These are phyloP conservation scores for Petrocephalus zakoni DNA, from an alignment of 2,113 vertebrate species.

Conservation along the genomic window DNA sequence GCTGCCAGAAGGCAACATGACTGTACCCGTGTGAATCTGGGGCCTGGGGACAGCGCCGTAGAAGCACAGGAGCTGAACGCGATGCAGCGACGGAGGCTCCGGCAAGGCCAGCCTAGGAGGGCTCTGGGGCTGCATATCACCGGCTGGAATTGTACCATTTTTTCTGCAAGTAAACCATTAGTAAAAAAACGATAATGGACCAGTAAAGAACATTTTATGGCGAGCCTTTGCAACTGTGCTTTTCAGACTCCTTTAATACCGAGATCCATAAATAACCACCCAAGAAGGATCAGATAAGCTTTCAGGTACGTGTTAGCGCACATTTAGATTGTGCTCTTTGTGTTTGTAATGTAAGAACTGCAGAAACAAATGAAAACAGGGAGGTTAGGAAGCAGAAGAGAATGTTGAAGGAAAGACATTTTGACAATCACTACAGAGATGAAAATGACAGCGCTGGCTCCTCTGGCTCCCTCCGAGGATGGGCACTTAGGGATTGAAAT, in stretches of 20 bases:
- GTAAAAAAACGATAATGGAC: not conserved
- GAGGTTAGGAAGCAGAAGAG: not conserved
- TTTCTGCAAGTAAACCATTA: not conserved
- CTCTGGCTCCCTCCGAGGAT: not conserved
- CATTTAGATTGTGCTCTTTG: not conserved
- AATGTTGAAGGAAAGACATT: not conserved
- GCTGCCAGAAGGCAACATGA: slow-evolving; percentile 46
- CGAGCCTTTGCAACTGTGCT: not conserved
- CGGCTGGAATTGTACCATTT: not conserved
- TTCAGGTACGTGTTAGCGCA: not conserved
- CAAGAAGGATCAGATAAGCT: not conserved
- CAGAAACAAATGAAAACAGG: not conserved
- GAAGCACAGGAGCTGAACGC: not conserved
- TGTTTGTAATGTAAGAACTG: not conserved
- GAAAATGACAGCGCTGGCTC: not conserved
- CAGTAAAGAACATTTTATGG: not conserved
- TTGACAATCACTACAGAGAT: not conserved
- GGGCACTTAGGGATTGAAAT: not conserved
- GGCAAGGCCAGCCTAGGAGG: slow-evolving; percentile 19
- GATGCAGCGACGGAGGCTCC: slow-evolving; percentile 38
- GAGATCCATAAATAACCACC: not conserved
- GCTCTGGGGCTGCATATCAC: not conserved
- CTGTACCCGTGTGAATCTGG: slow-evolving; percentile 41
- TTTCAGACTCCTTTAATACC: not conserved
- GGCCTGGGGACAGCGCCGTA: not conserved